Evolutionary conservation across 1,140 invertebrate species (phyloP).

Genomic region (roundworm (Caenorhabditis elegans)): DNA sequence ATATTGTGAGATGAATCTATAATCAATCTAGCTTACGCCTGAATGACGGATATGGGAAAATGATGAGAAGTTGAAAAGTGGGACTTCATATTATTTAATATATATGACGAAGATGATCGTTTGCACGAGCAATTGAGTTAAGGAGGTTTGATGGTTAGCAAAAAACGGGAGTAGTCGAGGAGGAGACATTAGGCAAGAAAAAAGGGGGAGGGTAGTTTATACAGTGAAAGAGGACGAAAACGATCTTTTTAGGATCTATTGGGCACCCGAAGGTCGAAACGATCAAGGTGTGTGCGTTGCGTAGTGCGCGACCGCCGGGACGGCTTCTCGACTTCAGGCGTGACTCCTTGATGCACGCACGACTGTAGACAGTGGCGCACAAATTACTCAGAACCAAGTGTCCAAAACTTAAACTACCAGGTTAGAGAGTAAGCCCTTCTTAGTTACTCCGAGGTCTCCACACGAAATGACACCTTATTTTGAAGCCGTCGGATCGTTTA

Average conservation of each 20-base stretch:
- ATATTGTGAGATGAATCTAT: slow-evolving; percentile 32
- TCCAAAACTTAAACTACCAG: not conserved
- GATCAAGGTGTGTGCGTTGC: slow-evolving; percentile 26
- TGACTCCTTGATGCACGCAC: slow-evolving; percentile 23
- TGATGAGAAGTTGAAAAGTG: too few species aligned
- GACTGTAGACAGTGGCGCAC: not conserved
- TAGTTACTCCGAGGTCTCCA: not conserved
- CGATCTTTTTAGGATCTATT: slow-evolving; percentile 32
- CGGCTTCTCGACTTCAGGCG: slow-evolving; percentile 23
- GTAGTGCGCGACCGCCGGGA: slow-evolving; percentile 7
- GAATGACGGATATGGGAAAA: slow-evolving; percentile 33
- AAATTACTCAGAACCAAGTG: not conserved
- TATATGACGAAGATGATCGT: not conserved
- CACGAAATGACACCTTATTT: slow-evolving; percentile 13
- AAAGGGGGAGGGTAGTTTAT: slow-evolving; percentile 13
- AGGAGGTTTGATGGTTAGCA: slow-evolving; percentile 12
- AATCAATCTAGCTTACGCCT: slow-evolving; percentile 16
- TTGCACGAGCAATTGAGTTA: slow-evolving; percentile 33
- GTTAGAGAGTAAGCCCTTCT: not conserved
- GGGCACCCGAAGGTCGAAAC: slow-evolving; percentile 31
- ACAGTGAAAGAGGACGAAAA: slow-evolving; percentile 27
- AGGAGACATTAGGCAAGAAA: slow-evolving; percentile 13
- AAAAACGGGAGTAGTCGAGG: slow-evolving; percentile 27
- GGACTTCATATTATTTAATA: slow-evolving; percentile 4
- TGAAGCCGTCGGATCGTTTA: not conserved